Evolutionary conservation across 2,113 vertebrate genomes (phyloP), one percentile per base, ranked within the genome.

Genomic region (Platycercus adscitus): DNA sequence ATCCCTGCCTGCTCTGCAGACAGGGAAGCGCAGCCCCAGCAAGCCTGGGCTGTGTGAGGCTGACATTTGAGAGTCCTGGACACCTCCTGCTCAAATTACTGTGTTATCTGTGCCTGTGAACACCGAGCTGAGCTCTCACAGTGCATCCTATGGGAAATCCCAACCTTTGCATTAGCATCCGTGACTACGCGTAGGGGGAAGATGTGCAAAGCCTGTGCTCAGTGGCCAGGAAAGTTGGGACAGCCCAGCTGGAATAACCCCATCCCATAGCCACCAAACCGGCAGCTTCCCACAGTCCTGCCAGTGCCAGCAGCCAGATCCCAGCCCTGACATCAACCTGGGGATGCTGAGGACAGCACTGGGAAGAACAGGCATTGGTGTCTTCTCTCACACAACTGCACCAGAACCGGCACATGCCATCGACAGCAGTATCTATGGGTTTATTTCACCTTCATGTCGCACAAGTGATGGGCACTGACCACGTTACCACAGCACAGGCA

Each of bases 41-140:
- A 55, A 3, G 0, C 12, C 2, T 13, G 29, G 79, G 31, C 65
- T 58, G 50, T 49, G 56, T n/a, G 14, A 75, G 85, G 28, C 56
- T 90, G 96, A 82, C 82, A 68, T 91, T 95, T 82, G 63, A 46
- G 33, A 78, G 50, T 50, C 37, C 33, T 69, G 44, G 55, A 69
- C 31, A 69, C 4, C 31, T 87, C 65, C 65, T 65, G 53, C 72
- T 91, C 41, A 65, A 60, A 33, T 88, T 37, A 17, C 23, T 49
- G 31, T 29, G 28, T 78, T 41, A 20, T 61, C n/a, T 19, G 46
- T 44, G 56, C 21, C n/a, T 7, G 3, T 11, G 41, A 80, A 17
- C 24, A 17, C 49, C 0, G 0, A 5, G 72, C 52, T 0, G 1
- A 70, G 41, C 52, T 25, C 56, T 76, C 7, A 0, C 41, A 20